Conservation (phyloP, 2,113 vertebrate species). For the Papio anubis region DNA sequence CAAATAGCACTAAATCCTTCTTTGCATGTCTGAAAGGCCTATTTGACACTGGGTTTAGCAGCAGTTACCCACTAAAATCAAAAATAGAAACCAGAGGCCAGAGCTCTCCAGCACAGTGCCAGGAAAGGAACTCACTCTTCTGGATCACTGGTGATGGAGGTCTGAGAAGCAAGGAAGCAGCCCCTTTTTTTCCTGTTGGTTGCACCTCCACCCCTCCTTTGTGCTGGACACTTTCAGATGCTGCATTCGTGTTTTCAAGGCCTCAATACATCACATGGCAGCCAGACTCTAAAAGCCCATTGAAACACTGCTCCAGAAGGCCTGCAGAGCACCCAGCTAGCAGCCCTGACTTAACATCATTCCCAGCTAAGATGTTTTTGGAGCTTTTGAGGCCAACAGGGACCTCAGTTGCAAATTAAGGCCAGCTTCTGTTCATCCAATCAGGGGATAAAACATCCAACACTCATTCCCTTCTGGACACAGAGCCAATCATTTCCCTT, state of each 20-base stretch:
- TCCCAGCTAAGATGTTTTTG: background rate
- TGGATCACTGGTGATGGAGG: background rate
- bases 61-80: background rate
- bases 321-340: background rate
- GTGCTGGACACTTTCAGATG: background rate
- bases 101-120: background rate
- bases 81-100: constrained; percentile 20
- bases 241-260: background rate
- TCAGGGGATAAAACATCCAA: background rate
- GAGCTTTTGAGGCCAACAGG: background rate
- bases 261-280: background rate
- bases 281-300: background rate
- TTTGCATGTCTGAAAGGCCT: background rate
- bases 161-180: background rate
- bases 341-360: background rate
- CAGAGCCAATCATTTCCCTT: background rate
- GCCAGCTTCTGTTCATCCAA: background rate
- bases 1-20: background rate
- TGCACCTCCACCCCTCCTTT: background rate
- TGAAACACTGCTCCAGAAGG: background rate
- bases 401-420: background rate
- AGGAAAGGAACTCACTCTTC: background rate
- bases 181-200: background rate
- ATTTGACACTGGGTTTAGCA: background rate
- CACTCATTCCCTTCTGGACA: background rate